Evolutionary conservation across 2,113 vertebrate genomes (phyloP).

Genomic region (Takifugu bimaculatus): DNA sequence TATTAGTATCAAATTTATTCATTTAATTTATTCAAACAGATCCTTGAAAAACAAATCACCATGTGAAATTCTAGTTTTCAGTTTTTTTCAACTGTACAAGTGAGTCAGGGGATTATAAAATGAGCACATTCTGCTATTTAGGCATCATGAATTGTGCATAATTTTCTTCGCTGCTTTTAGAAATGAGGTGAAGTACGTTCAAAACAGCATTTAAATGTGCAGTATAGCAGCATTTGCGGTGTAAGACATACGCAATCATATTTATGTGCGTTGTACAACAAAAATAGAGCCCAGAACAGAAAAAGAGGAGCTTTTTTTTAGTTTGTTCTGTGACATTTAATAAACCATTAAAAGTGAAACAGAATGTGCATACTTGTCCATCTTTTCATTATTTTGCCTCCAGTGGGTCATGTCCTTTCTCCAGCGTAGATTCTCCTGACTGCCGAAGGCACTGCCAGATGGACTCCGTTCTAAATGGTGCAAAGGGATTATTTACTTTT

Average conservation of each 20-base stretch:
- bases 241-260: background rate
- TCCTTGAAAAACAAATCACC: no score
- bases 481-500: slow-evolving; percentile 24
- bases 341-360: background rate
- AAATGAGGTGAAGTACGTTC: background rate
- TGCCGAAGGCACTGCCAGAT: slow-evolving; percentile 96
- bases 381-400: slow-evolving; percentile 95
- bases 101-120: background rate
- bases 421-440: slow-evolving; percentile 96
- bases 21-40: background rate
- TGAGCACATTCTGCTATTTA: no score
- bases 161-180: background rate
- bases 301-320: background rate
- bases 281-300: background rate
- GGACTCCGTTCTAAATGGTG: slow-evolving; percentile 88
- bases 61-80: background rate
- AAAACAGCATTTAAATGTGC: background rate
- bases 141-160: no score
- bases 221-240: background rate
- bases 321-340: background rate
- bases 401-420: slow-evolving; percentile 99
- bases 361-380: slow-evolving; percentile 88
- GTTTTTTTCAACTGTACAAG: background rate
- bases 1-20: background rate
- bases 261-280: background rate